Base-by-base conservation (phyloP, 2,797 vertebrate genomes). In the Mormyrus hasselquistii region DNA sequence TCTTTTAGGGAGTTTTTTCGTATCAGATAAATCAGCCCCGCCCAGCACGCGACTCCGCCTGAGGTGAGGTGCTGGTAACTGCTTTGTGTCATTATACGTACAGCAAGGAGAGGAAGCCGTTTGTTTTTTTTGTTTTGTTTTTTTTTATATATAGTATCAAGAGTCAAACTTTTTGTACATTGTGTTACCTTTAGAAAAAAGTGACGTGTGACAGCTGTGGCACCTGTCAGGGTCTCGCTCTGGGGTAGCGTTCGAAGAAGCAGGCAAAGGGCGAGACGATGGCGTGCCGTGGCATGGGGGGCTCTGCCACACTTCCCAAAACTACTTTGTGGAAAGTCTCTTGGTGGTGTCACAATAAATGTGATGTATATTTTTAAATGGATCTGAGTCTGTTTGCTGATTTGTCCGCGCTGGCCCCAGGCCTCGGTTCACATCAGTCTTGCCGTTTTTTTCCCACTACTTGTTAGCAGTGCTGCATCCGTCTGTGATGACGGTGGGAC, bases 321-420 rank as follows among this genome's bases (percentile, higher is more conserved):
- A 91, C 92, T 89, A 93, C 93, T 93, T 93, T 95, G 94, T 96
- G 94, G 91, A 90, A 92, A 92, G 93, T 93, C 94, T 93, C 93
- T 91, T 91, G 91, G 90, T 95, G 93, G 95, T 93, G 93, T 93
- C 94, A 93, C 93, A 93, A 96, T 96, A 96, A 96, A 96, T 95
- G 96, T 96, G 94, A 95, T 95, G 95, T 96, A 95, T 96, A 95
- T 96, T 96, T 96, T 96, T 95, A 91, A 95, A 91, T n/a, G 14
- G 19, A 88, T 93, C 88, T 90, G 86, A 3, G 86, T 90, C 86
- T 90, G 87, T 90, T 47, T 91, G 83, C 88, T 92, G 85, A 89
- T 38, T 76, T 2, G 25, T 7, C 25, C 16, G 0, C 9, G 0
- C 6, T 34, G 19, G 3, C 8, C 7, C 8, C 19, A 22, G n/a